phyloP scores from a whole-genome alignment of 2,888 invertebrate genomes.

The Xanthorhoe spadicearia region DNA sequence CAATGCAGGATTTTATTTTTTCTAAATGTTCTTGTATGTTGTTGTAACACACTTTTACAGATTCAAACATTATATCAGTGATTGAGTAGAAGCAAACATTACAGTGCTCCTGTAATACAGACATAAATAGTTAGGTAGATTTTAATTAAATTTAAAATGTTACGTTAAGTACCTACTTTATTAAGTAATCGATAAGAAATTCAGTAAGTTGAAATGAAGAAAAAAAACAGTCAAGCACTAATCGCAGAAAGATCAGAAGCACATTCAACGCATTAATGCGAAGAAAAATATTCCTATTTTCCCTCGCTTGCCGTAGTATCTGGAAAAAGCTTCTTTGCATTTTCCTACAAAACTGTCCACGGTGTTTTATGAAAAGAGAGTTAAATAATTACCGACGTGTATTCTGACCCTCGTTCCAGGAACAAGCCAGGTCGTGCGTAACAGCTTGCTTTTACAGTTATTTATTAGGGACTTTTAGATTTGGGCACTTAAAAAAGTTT shows the following conservation, averaged over 20 bases:
- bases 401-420: conserved; percentile 67
- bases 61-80: too few species aligned
- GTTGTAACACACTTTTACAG: too few species aligned
- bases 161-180: too few species aligned
- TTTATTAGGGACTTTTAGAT: conserved; percentile 77
- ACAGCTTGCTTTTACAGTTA: conserved; percentile 81
- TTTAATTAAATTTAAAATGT: too few species aligned
- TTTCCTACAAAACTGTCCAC: conserved; percentile 51
- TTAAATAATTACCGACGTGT: conserved; percentile 81
- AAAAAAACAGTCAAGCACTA: background rate
- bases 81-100: too few species aligned
- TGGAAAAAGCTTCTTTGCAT: conserved; percentile 42
- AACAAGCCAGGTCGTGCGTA: conserved; percentile 75
- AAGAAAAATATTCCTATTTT: background rate
- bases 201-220: background rate
- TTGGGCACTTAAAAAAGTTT: conserved; percentile 79
- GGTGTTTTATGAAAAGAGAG: conserved; percentile 41
- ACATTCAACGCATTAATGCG: background rate
- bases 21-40: too few species aligned
- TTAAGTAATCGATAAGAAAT: background rate
- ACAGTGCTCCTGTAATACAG: too few species aligned
- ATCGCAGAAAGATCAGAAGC: conserved; percentile 38
- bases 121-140: too few species aligned
- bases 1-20: background rate
- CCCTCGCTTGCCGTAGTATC: background rate